phyloP scores from a whole-genome alignment of 2,797 vertebrate genomes.

The Acropternis orthonyx region DNA sequence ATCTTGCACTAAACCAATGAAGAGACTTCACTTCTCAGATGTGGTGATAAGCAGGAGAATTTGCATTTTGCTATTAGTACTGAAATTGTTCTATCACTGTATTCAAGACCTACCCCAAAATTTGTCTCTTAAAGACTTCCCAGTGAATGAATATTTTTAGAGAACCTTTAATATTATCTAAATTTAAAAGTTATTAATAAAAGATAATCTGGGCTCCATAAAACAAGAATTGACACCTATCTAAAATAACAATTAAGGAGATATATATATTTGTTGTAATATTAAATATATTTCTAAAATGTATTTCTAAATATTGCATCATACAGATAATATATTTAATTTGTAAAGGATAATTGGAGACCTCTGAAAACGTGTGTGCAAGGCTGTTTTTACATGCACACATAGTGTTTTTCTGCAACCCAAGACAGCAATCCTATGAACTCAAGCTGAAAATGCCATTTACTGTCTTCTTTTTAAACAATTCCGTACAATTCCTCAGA shows the following conservation, averaged over 20 bases:
- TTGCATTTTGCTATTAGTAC: background rate
- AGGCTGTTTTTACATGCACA: background rate
- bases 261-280: background rate
- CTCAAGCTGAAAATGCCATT: slow-evolving; percentile 17
- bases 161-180: background rate
- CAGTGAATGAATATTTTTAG: background rate
- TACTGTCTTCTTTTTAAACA: background rate
- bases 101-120: background rate
- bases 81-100: background rate
- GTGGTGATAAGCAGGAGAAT: background rate
- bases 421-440: background rate
- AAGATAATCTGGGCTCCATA: background rate
- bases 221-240: background rate
- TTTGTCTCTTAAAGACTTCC: background rate
- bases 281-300: background rate
- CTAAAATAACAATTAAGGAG: background rate
- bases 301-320: background rate
- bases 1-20: background rate
- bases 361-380: background rate
- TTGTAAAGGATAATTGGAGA: background rate
- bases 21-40: background rate
- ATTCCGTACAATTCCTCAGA: background rate
- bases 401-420: background rate
- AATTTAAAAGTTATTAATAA: background rate
- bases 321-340: background rate